Conservation (phyloP, 2,113 vertebrate genomes). For the Passer domesticus region DNA sequence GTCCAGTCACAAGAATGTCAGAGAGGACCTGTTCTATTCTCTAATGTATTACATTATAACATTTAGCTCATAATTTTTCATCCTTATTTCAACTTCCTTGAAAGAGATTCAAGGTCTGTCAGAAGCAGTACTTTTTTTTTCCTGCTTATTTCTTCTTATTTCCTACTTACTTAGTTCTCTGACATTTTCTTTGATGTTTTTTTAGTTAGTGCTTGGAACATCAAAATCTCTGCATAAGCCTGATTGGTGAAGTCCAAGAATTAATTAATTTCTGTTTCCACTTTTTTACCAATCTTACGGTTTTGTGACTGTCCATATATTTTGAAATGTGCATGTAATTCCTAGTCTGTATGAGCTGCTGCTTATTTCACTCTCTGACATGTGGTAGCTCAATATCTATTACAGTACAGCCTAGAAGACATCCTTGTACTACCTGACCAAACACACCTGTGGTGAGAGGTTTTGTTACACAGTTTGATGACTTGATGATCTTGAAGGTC, state of each 20-base stretch:
- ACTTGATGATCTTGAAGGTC: background rate
- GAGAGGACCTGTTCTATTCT: background rate
- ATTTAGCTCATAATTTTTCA: background rate
- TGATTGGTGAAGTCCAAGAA: background rate
- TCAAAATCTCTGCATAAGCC: background rate
- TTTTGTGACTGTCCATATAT: background rate
- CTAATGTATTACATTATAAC: accelerated
- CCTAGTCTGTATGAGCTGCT: background rate
- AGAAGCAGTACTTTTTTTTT: background rate
- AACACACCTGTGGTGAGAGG: accelerated
- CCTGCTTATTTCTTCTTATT: background rate
- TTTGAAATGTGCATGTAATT: background rate
- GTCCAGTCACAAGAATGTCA: background rate
- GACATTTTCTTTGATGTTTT: background rate
- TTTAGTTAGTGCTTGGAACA: background rate
- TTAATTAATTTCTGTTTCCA: background rate
- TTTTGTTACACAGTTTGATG: background rate
- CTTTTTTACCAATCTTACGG: background rate
- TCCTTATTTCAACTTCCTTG: background rate
- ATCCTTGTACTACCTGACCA: too few relatives aligned
- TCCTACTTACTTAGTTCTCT: background rate
- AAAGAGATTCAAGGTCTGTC: background rate
- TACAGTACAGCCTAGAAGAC: background rate
- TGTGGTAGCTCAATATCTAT: background rate
- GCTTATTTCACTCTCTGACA: background rate